phyloP scores from a whole-genome alignment of 2,113 vertebrate species.

The Eurystomus gularis region DNA sequence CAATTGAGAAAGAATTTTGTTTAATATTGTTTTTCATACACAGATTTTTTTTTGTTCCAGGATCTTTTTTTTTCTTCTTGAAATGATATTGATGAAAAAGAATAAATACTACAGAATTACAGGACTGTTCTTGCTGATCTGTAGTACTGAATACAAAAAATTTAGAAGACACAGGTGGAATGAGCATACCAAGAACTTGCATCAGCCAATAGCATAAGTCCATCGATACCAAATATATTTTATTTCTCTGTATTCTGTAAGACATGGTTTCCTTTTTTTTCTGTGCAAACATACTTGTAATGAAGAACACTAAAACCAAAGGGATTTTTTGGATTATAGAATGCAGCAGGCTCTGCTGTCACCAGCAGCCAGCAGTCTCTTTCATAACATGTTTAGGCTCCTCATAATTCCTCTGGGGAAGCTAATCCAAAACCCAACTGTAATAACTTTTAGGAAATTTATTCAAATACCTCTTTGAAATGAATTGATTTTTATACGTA shows the following conservation, averaged over 20 bases:
- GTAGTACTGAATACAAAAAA: neutral
- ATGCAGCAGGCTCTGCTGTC: neutral
- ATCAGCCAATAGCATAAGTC: neutral
- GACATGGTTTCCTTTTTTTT: neutral
- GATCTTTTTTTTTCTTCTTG: neutral
- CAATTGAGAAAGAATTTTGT: neutral
- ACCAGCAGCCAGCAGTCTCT: neutral
- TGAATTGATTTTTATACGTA: neutral
- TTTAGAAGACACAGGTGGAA: neutral
- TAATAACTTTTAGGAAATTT: neutral
- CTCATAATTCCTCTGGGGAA: neutral
- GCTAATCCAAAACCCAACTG: neutral
- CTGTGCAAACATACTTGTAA: neutral
- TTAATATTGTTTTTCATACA: neutral
- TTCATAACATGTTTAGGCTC: neutral
- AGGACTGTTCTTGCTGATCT: neutral
- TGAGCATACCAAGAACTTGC: fast-evolving
- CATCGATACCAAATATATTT: neutral
- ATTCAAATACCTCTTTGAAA: neutral
- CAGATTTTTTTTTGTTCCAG: neutral
- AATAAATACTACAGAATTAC: neutral
- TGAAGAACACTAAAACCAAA: neutral
- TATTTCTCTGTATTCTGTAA: neutral
- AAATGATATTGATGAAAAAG: neutral
- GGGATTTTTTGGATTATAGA: neutral